Evolutionary conservation across 2,797 vertebrate genomes (phyloP), one percentile per base, ranked within the genome.

Genomic region (Spinus olivaceus): DNA sequence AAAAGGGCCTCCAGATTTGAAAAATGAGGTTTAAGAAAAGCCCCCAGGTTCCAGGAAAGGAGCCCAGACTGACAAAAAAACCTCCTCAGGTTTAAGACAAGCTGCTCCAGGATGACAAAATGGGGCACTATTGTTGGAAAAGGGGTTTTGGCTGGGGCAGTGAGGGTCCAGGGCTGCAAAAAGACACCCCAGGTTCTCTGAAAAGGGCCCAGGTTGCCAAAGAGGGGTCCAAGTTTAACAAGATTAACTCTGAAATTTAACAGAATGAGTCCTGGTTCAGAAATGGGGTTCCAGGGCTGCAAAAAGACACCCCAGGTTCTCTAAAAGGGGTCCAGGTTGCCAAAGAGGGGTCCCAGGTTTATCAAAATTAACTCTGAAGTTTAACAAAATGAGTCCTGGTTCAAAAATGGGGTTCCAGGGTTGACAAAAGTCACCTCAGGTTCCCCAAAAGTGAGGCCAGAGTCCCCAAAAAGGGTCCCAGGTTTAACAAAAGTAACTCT

Each of bases 31-130:
- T 25, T 39, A 50, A 42, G 27, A 33, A 51, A 66, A 18, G 1
- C 2, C 2, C 18, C 3, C 12, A 39, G 1, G 0, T 37, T 28
- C 46, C 32, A 35, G 13, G 32, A 44, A 56, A 59, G 6, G 3
- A 25, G 30, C 9, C 16, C 8, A 4, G 8, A 50, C 32, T 8
- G 12, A 13, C 18, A 18, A 57, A 33, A 42, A 44, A 44, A 4
- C 32, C 32, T 13, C 16, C 24, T 44, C 28, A 59, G 9, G 8
- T 30, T 30, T 17, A 12, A 53, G 20, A 12, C 47, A 41, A 60
- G 3, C 3, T 21, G 10, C 20, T 39, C 13, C 20, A 53, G 25
- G 11, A 12, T 32, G 21, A 39, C 18, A 49, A 49, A 61, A 30
- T 12, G 13, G 20, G 23, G 1, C 4, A 9, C 6, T 24, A 2